phyloP scores from a whole-genome alignment of 2,888 invertebrate genomes.

The Zaprionus lineosus region DNA sequence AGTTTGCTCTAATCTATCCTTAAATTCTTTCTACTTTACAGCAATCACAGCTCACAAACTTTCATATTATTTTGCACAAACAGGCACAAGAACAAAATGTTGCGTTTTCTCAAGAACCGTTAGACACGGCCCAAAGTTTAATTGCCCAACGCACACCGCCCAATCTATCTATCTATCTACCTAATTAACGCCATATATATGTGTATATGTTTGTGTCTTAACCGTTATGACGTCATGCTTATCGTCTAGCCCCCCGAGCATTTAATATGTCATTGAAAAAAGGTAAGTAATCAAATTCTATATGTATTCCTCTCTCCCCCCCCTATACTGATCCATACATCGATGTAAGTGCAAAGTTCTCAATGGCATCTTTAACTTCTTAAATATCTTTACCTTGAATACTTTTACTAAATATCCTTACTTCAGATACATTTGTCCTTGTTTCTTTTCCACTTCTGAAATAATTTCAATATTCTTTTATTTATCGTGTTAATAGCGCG shows the following conservation, averaged over 20 bases:
- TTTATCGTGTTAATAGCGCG: no score
- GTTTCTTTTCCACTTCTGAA: no score
- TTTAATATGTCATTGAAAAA: conserved; percentile 36
- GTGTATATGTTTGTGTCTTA: conserved; percentile 20
- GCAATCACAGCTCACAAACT: conserved; percentile 46
- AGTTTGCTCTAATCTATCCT: conserved; percentile 35
- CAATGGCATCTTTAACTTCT: conserved; percentile 15
- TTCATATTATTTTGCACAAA: conserved; percentile 56
- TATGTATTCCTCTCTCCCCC: not conserved
- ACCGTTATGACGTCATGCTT: conserved; percentile 47
- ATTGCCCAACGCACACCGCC: conserved; percentile 35
- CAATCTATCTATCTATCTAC: conserved; percentile 34
- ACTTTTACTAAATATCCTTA: not conserved
- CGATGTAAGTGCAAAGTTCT: conserved; percentile 66
- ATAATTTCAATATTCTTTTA: no score
- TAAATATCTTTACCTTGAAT: not conserved
- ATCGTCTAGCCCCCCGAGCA: conserved; percentile 40
- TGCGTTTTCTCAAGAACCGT: conserved; percentile 69
- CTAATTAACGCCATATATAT: conserved; percentile 18
- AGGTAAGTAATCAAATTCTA: conserved; percentile 55
- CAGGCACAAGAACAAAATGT: conserved; percentile 48
- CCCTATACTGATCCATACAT: conserved; percentile 3
- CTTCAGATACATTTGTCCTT: not conserved
- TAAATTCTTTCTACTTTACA: conserved; percentile 47
- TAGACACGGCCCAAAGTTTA: conserved; percentile 43